phyloP scores from a whole-genome alignment of 2,797 vertebrate species.

The Hypotaenidia okinawae region DNA sequence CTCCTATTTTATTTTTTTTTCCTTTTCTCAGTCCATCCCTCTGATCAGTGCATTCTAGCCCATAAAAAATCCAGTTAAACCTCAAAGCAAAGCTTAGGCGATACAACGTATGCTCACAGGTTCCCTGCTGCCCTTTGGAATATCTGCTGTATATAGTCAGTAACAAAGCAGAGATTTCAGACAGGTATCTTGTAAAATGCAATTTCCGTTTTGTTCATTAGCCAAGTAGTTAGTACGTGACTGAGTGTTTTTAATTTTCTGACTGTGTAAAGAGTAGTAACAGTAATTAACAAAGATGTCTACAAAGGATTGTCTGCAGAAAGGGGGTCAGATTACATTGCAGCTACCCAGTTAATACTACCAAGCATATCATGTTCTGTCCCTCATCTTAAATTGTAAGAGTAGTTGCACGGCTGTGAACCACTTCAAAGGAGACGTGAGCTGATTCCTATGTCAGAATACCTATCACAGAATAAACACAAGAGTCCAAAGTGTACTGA shows the following conservation, averaged over 20 bases:
- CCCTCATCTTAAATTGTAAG: accelerated
- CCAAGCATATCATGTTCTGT: background rate
- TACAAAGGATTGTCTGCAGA: background rate
- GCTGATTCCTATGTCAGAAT: background rate
- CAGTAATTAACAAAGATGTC: background rate
- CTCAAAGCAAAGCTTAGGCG: background rate
- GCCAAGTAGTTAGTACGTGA: background rate
- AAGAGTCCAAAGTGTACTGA: background rate
- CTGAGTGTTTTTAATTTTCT: background rate
- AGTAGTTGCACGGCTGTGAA: background rate
- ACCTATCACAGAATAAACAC: background rate
- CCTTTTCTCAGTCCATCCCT: background rate
- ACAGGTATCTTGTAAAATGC: background rate
- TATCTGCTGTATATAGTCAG: background rate
- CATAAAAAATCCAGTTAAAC: background rate
- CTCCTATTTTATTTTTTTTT: background rate
- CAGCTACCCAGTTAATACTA: background rate
- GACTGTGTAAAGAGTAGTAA: background rate
- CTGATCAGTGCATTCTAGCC: background rate
- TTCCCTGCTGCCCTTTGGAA: background rate
- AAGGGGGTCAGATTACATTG: background rate
- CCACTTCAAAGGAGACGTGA: background rate
- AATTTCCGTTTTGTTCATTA: background rate
- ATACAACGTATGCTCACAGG: background rate
- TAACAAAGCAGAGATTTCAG: background rate